Conservation (phyloP, 2,113 vertebrate genomes). For the Callipepla californica region DNA sequence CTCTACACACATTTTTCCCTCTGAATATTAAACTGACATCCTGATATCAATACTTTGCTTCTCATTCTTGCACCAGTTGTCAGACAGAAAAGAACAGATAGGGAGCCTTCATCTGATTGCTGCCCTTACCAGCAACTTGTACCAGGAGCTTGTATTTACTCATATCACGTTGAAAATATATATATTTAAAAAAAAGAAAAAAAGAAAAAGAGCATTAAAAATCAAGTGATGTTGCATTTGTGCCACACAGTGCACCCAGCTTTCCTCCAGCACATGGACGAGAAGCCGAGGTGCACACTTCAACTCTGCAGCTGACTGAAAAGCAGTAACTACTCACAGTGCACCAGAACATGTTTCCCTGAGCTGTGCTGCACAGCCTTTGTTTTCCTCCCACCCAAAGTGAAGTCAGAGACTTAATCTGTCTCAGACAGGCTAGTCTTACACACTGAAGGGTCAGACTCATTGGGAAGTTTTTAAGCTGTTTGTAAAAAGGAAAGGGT, state of each 20-base stretch:
- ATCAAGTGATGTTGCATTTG: neutral
- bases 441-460: neutral
- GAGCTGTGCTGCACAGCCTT: neutral
- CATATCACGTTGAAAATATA: neutral
- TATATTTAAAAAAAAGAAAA: neutral
- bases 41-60: neutral
- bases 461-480: neutral
- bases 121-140: neutral
- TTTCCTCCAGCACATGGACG: neutral
- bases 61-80: neutral
- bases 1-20: neutral
- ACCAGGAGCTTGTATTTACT: neutral
- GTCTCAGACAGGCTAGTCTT: neutral
- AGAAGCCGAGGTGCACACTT: neutral
- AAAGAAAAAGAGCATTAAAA: neutral
- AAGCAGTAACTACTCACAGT: neutral
- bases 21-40: neutral
- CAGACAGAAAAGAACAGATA: neutral
- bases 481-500: neutral
- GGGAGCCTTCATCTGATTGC: neutral
- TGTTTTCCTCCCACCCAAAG: neutral
- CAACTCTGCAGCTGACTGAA: neutral
- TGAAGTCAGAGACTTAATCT: neutral
- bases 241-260: accelerated
- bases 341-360: neutral